Evolutionary conservation across 37 sponge, comb jelly and placozoan genomes (phyloP).

Genomic region (Chondrilla cf. caribensis): DNA sequence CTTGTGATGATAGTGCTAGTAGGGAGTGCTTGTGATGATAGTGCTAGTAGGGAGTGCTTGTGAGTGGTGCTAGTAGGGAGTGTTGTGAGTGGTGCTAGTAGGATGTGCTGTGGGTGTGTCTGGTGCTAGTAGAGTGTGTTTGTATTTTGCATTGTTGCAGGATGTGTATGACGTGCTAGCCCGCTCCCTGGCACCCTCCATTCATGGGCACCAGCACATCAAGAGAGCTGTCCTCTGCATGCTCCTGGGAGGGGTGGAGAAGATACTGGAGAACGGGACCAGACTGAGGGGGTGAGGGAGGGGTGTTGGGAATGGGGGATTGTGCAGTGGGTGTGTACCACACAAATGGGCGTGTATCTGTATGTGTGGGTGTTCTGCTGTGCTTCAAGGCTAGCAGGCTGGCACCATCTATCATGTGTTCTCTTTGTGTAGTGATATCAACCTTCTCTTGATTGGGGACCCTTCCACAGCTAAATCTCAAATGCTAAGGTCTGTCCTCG

Average conservation of each 20-base stretch:
- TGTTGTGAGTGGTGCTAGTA: too few relatives aligned
- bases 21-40: too few relatives aligned
- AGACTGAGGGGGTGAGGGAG: slow-evolving; percentile 80
- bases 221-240: slow-evolving; percentile 93
- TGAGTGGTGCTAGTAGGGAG: too few relatives aligned
- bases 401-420: neutral
- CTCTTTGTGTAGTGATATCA: slow-evolving; percentile 77
- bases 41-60: too few relatives aligned
- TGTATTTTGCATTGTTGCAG: too few relatives aligned
- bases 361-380: neutral
- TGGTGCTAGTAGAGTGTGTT: too few relatives aligned
- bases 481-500: slow-evolving; percentile 66
- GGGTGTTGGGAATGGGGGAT: neutral
- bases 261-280: slow-evolving; percentile 90
- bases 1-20: too few relatives aligned
- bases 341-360: neutral
- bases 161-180: slow-evolving; percentile 89
- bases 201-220: slow-evolving; percentile 91
- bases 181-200: slow-evolving; percentile 93
- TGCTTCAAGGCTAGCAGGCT: neutral
- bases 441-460: slow-evolving; percentile 92
- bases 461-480: slow-evolving; percentile 98
- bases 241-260: slow-evolving; percentile 98
- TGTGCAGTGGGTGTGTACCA: neutral
- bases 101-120: too few relatives aligned